Evolutionary conservation across 2,888 invertebrate species (phyloP), one percentile per base, ranked within the genome.

Genomic region (Agriotes lineatus): DNA sequence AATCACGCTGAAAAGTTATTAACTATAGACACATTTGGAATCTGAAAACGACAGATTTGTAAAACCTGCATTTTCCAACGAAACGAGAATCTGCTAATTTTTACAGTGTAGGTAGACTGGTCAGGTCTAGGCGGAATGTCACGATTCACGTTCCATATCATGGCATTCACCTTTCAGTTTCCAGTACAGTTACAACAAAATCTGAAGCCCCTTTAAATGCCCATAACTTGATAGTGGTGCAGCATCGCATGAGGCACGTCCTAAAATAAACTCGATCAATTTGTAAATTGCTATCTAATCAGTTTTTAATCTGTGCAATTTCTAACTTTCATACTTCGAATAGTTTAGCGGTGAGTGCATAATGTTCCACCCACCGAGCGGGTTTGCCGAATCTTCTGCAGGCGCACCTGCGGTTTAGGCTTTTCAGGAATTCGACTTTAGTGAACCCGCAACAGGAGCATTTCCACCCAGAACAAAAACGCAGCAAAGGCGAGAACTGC

Each of bases 161-260:
- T 75, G 76, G 74, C 76, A 75, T 76, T 76, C 75, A 76, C 76
- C 75, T 76, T 75, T 75, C 69, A 70, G 61, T 64, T 72, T 74
- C 65, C 52, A 64, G 73, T 76, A 75, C 75, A 76, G 76, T 75
- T 76, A 72, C 37, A 58, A 72, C 70, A 72, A 67, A 66, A 71
- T 71, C 20, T 14, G 44, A 16, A 20, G 45, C 52, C 61, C 67
- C 67, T 67, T 67, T 56, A 57, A 57, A 58, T n/a, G n/a, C n/a
- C n/a, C n/a, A n/a, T 35, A 33, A 16, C 2, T 25, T 52, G 33
- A 48, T 20, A 48, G 20, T n/a, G n/a, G n/a, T 12, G 19, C 48
- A n/a, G 22, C 16, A 42, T 18, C 12, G 3, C n/a, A 1, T 9
- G 12, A 42, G 6, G 16, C 16, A 1, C 14, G 18, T 12, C 3